Base-by-base conservation (phyloP, 2,797 vertebrate genomes). In the Lutjanus argentimaculatus region DNA sequence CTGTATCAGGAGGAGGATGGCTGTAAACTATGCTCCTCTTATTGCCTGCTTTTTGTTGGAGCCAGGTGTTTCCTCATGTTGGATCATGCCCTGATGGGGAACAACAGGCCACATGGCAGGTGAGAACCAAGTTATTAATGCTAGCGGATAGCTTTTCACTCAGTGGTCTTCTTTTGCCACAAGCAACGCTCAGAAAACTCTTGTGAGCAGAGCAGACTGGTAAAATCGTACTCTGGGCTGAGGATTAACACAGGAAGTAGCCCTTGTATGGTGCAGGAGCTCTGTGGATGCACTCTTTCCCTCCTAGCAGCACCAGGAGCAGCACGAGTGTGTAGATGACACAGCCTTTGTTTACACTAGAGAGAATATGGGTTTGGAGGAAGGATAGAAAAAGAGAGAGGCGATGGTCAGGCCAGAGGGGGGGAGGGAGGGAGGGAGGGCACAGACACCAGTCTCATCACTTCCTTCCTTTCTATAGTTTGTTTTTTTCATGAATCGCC, bases 11-110 rank as follows among this genome's bases (percentile, higher is more conserved):
- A 68, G 69, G 59, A 85, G 78, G 71, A 67, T 80, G 77, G 79
- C 78, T 75, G 67, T 86, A 74, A 89, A 88, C 77, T 71, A 67
- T 70, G 45, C 80, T 82, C 65, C 79, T 86, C 85, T 85, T 71
- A 72, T 79, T 83, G 86, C 68, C 76, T 85, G 77, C 69, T 87
- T 85, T 89, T 83, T 81, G 79, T 85, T 72, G 73, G 68, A 89
- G 87, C 91, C 91, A 94, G 93, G 92, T 94, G 91, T 91, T 94
- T 91, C 88, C 86, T 95, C 93, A 13, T 94, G 93, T 94, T 81
- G 84, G 88, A 89, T 95, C 90, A 91, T 92, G 92, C 84, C 93
- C 89, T 76, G 74, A 83, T 89, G 83, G 78, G 84, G 83, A 93
- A 92, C 83, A 93, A 87, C 90, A 89, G 86, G 83, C 87, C 79